Conservation (phyloP, 1,140 invertebrate genomes). For the Drosophila subobscura region DNA sequence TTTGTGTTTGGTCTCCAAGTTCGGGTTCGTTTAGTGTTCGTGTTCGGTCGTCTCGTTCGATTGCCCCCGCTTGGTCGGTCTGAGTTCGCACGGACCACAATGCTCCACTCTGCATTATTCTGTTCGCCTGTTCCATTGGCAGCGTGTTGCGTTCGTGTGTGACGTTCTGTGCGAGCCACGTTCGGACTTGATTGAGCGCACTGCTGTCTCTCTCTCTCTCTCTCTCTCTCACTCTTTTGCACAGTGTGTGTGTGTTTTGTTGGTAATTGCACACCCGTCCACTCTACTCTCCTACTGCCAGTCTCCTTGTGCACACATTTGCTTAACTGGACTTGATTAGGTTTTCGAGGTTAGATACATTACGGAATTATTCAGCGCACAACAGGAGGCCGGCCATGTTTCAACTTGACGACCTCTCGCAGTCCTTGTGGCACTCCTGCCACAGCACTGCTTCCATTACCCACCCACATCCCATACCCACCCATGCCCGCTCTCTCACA, state of each 20-base stretch:
- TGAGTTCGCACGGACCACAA: conserved; percentile 61
- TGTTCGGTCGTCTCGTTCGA: conserved; percentile 31
- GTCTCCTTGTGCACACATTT: conserved; percentile 61
- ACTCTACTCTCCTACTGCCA: neutral
- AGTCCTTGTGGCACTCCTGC: too few relatives aligned
- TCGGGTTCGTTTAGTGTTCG: conserved; percentile 36
- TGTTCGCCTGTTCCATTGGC: conserved; percentile 72
- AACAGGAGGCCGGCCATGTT: conserved; percentile 25
- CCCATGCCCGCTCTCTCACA: neutral
- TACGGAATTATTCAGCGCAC: conserved; percentile 70
- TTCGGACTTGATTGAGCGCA: conserved; percentile 29
- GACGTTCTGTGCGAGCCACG: conserved; percentile 72
- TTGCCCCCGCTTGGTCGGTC: conserved; percentile 50
- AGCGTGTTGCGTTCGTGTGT: conserved; percentile 82
- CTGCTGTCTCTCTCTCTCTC: neutral
- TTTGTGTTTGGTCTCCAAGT: conserved; percentile 2
- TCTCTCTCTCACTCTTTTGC: too few relatives aligned
- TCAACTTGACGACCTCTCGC: too few relatives aligned
- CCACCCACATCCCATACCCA: neutral
- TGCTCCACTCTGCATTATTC: conserved; percentile 37
- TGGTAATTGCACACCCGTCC: conserved; percentile 56
- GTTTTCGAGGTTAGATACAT: conserved; percentile 79
- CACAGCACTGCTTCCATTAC: neutral
- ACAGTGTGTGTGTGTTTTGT: conserved; percentile 14
- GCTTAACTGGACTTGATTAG: conserved; percentile 78